Evolutionary conservation across 2,888 invertebrate genomes (phyloP).

Genomic region (Heliconius cydno): DNA sequence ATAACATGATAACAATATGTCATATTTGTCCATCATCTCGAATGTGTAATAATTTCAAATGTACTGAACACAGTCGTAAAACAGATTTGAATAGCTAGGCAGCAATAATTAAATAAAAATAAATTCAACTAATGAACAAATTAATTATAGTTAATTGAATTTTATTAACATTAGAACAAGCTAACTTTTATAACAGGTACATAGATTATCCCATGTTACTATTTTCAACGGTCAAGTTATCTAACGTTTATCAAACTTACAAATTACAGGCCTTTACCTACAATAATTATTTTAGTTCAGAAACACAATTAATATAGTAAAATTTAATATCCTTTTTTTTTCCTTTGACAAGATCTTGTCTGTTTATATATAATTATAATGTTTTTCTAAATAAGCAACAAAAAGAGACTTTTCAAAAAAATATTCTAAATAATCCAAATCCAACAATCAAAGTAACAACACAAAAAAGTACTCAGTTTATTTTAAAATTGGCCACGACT

Average conservation of each 20-base stretch:
- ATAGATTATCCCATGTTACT: not conserved
- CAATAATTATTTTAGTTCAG: not conserved
- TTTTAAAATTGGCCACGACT: conserved; percentile 39
- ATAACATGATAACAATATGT: not conserved
- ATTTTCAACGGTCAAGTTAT: not conserved
- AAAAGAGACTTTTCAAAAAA: not conserved
- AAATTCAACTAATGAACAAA: not conserved
- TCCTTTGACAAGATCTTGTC: not conserved
- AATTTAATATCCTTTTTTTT: too few species aligned
- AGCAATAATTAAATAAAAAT: not conserved
- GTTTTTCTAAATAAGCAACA: not conserved
- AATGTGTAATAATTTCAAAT: not conserved
- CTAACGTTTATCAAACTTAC: not conserved
- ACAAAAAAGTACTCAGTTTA: conserved; percentile 20
- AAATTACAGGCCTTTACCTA: not conserved
- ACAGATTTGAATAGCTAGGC: not conserved
- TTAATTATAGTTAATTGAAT: not conserved
- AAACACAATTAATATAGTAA: too few species aligned
- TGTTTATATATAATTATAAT: not conserved
- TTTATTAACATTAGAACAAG: not conserved
- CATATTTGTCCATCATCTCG: too few species aligned
- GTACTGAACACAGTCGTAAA: not conserved
- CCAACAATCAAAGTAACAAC: not conserved
- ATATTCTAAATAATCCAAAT: conserved; percentile 3
- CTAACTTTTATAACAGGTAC: not conserved